These are phyloP conservation scores for Prionace glauca DNA, from an alignment of 2,797 vertebrate genomes.

Conservation along the genomic window DNA sequence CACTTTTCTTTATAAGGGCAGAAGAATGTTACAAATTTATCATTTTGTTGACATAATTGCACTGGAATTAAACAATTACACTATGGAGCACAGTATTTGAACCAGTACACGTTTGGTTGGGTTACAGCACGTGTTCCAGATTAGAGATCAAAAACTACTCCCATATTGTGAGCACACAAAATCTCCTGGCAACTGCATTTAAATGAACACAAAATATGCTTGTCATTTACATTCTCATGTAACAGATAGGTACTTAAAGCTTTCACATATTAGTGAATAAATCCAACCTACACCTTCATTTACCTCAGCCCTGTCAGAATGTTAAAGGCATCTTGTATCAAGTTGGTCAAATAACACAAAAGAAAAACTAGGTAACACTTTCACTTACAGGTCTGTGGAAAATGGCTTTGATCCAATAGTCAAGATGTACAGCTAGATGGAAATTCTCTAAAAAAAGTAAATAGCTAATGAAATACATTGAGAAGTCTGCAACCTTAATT, in stretches of 20 bases:
- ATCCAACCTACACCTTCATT: background rate
- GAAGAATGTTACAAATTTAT: background rate
- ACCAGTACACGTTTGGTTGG: background rate
- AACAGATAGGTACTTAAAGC: background rate
- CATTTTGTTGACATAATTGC: background rate
- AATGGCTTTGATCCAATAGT: slow-evolving; percentile 25
- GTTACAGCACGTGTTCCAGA: background rate
- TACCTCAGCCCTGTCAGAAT: background rate
- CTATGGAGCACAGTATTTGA: background rate
- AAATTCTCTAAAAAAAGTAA: background rate
- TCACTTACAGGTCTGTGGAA: slow-evolving; percentile 1
- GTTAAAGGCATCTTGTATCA: background rate
- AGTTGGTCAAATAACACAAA: slow-evolving; percentile 19
- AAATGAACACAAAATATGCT: background rate
- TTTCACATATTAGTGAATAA: background rate
- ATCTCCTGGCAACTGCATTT: background rate
- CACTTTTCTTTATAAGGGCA: background rate
- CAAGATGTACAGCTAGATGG: slow-evolving; percentile 2
- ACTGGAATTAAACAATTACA: slow-evolving; percentile 19
- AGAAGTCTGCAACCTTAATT: slow-evolving; percentile 13
- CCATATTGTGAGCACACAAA: background rate
- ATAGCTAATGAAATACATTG: background rate
- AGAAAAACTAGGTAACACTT: background rate
- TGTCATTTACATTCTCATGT: background rate
- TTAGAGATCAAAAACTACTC: background rate